Evolutionary conservation across 2,113 vertebrate species (phyloP), one percentile per base, ranked within the genome.

Genomic region (Diadophis punctatus): DNA sequence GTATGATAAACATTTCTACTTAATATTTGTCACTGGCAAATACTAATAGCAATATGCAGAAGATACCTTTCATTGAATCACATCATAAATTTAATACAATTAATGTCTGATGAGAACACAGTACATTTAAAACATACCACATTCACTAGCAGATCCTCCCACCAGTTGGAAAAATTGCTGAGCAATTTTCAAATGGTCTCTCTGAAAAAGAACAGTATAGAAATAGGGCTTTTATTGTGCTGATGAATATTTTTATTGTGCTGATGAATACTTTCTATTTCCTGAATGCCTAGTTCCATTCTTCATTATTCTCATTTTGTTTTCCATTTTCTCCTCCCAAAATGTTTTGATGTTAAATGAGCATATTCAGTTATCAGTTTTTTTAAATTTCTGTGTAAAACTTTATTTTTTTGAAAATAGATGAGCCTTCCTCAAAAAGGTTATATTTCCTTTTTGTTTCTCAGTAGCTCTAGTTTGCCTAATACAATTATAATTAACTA

Each of bases 81-180:
- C 9, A 23, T 23, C 60, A 27, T 27, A 80, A 8, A 84, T 18
- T 48, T 46, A 14, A 22, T 30, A 39, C 93, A 52, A 92, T 84
- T 49, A 46, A 86, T 58, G 92, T n/a, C 87, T 88, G 90, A 90
- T 80, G 22, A 39, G 16, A 34, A 39, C 34, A 86, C 9, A 95
- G 25, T 93, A 74, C 52, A 90, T 89, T 92, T 95, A 27, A 94
- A 89, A 97, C 96, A 49, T 98, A 99, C 99, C 99, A 48, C 99
- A 99, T 98, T 99, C 99, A 8, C 99, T 99, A 6, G 99, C 98
- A 56, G 99, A 99, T 94, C 99, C 98, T 90, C 99, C 99, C 10
- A 99, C 99, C 96, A 99, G 94, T 97, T 99, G 99, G 94, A 99
- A 99, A 96, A 99, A 99, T 96, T 99, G 98, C 95, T 99, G 99